Conservation (phyloP, 2,888 invertebrate genomes). For the Aquatica leii region DNA sequence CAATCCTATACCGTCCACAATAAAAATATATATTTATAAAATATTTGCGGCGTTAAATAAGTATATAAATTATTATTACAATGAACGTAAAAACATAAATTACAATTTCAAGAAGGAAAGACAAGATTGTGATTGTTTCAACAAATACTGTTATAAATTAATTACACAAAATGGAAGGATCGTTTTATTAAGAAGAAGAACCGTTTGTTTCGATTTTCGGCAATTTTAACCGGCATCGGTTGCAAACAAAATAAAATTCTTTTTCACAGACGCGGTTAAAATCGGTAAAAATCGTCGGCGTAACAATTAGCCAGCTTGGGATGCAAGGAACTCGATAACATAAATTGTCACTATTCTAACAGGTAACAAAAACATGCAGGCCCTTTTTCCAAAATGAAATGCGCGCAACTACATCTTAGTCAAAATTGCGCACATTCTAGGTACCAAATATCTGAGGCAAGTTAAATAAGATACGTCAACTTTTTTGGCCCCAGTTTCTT, state of each 20-base stretch:
- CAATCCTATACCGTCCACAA: constrained; percentile 57
- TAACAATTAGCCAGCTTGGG: constrained; percentile 13
- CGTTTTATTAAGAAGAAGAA: constrained; percentile 9
- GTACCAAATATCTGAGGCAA: constrained; percentile 53
- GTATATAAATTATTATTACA: constrained; percentile 49
- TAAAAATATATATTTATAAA: constrained; percentile 51
- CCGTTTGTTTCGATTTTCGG: constrained; percentile 10
- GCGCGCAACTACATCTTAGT: constrained; percentile 11
- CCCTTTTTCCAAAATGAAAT: constrained; percentile 25
- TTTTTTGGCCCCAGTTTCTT: constrained; percentile 59
- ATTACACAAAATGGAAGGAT: constrained; percentile 39
- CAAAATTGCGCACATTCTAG: constrained; percentile 29
- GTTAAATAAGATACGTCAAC: constrained; percentile 57
- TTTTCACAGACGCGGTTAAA: background rate
- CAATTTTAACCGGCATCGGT: constrained; percentile 14
- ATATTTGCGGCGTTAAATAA: constrained; percentile 48
- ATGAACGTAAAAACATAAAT: constrained; percentile 16
- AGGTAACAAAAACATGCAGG: constrained; percentile 39
- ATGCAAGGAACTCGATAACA: constrained; percentile 19
- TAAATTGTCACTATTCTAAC: constrained; percentile 30
- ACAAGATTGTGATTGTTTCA: constrained; percentile 33
- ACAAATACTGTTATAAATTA: constrained; percentile 39
- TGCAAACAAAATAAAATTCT: constrained; percentile 16
- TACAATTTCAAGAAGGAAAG: constrained; percentile 24
- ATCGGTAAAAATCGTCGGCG: constrained; percentile 11